Evolutionary conservation across 2,888 invertebrate genomes (phyloP).

Genomic region (Dynastes grantii): DNA sequence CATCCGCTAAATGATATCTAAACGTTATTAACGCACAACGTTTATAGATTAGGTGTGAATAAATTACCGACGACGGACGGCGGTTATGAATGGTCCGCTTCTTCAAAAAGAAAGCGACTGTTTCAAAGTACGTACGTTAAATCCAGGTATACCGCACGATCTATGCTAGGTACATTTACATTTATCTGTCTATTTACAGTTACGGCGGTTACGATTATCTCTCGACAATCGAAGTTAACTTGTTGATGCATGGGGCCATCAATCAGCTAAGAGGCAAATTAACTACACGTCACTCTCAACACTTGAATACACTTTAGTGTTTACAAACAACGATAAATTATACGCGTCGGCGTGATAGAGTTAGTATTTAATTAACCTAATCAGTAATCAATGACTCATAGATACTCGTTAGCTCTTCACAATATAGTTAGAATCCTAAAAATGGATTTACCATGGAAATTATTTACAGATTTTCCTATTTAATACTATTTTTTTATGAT

Average conservation of each 20-base stretch:
- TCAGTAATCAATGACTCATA: constrained; percentile 1
- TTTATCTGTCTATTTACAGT: constrained; percentile 20
- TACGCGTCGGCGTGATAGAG: constrained; percentile 2
- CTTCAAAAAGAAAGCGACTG: not conserved
- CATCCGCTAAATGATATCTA: constrained; percentile 5
- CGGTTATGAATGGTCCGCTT: constrained; percentile 1
- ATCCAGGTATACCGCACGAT: no score
- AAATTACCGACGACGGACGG: not conserved
- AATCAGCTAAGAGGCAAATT: constrained; percentile 35
- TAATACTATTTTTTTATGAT: no score
- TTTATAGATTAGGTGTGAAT: constrained; percentile 2
- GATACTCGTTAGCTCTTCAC: not conserved
- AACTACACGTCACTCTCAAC: constrained; percentile 32
- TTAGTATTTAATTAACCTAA: constrained; percentile 17
- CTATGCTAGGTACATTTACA: no score
- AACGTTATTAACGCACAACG: constrained; percentile 17
- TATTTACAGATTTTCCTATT: no score
- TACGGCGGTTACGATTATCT: constrained; percentile 26
- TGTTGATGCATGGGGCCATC: constrained; percentile 30
- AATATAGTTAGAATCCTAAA: not conserved
- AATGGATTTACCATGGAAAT: not conserved
- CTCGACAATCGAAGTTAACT: constrained; percentile 33
- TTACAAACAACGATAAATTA: constrained; percentile 28
- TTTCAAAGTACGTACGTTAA: not conserved
- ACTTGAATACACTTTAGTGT: constrained; percentile 32